Percentiles rank a stretch among this genome's conserved stretches.
Conservation (phyloP, 2,797 vertebrate species). For the Rachycentron canadum region DNA sequence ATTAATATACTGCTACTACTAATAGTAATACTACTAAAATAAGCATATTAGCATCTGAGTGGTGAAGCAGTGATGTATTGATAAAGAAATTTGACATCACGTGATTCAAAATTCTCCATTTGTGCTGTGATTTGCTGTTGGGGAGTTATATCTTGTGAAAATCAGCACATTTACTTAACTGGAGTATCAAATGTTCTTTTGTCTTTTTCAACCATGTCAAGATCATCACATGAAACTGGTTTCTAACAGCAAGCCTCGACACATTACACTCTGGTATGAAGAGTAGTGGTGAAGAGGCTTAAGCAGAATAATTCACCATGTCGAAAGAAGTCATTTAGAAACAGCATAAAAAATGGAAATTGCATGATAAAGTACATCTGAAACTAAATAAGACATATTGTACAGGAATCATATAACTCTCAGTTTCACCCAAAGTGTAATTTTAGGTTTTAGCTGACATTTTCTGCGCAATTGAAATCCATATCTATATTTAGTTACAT, state of each 20-base stretch:
- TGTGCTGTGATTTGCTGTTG: neutral
- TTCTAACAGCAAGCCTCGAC: constrained; percentile 5
- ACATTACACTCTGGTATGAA: constrained; percentile 11
- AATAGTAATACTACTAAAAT: too few species aligned
- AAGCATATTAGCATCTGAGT: neutral
- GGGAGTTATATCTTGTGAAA: neutral
- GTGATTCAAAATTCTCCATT: neutral
- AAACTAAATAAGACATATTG: neutral
- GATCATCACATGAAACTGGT: neutral
- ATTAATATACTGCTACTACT: too few species aligned
- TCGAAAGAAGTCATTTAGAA: constrained; percentile 1
- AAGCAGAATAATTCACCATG: neutral
- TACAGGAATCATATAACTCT: neutral
- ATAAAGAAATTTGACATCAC: neutral
- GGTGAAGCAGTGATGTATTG: too few species aligned
- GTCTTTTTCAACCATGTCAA: neutral
- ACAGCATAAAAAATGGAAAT: constrained; percentile 23
- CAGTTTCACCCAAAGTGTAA: neutral
- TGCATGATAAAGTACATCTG: constrained; percentile 23
- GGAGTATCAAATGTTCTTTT: neutral
- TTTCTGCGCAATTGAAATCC: neutral
- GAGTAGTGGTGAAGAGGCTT: neutral
- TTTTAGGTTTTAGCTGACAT: neutral
- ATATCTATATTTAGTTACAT: neutral
- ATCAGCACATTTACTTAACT: constrained; percentile 5